phyloP scores from a whole-genome alignment of 2,113 vertebrate species.

The Meles meles region DNA sequence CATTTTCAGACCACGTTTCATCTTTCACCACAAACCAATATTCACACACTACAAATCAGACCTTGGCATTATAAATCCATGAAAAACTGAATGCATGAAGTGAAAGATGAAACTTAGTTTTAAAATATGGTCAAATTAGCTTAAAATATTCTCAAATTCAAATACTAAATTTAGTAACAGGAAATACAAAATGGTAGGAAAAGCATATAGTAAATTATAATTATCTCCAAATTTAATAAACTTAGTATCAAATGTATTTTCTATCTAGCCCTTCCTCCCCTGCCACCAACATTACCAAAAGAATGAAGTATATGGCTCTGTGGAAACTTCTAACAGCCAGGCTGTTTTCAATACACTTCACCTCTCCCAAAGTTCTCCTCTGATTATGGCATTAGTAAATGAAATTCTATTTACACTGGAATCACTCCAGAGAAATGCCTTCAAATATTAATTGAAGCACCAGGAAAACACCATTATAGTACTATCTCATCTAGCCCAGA shows the following conservation, averaged over 20 bases:
- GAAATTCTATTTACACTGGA: not conserved
- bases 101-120: not conserved
- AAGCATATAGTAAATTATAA: not conserved
- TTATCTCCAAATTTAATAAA: not conserved
- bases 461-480: not conserved
- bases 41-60: not conserved
- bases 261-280: not conserved
- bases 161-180: not conserved
- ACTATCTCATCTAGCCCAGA: not conserved
- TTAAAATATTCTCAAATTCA: not conserved
- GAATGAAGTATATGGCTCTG: not conserved
- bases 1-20: not conserved
- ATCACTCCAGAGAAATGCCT: slow-evolving; percentile 19
- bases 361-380: not conserved
- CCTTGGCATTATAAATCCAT: not conserved
- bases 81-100: not conserved
- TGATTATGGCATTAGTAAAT: not conserved
- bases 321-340: not conserved
- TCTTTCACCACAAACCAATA: not conserved
- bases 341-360: not conserved
- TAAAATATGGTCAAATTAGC: not conserved
- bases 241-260: not conserved
- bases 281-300: not conserved
- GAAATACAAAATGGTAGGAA: not conserved
- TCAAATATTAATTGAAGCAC: not conserved